These are phyloP conservation scores for Melipona quadrifasciata DNA, from an alignment of 1,140 invertebrate genomes.

Conservation along the genomic window DNA sequence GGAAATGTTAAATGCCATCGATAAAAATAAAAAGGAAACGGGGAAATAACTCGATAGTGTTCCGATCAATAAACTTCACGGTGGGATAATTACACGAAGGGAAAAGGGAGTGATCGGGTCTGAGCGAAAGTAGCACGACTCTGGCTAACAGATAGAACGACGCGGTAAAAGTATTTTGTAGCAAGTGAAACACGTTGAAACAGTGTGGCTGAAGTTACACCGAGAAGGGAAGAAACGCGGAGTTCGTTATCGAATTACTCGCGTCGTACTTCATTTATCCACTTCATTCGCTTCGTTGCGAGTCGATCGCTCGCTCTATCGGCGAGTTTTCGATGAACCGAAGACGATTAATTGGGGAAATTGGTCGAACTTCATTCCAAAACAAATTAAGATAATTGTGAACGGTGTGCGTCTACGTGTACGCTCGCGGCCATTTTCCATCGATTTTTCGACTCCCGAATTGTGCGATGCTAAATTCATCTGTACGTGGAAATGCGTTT, in stretches of 20 bases:
- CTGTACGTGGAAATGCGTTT: too few species aligned
- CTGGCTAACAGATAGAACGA: not conserved
- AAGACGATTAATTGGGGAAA: not conserved
- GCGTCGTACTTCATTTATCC: not conserved
- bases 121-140: not conserved
- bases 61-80: not conserved
- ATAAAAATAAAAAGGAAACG: not conserved
- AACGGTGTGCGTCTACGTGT: too few species aligned
- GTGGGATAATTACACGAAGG: not conserved
- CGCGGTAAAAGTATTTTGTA: not conserved
- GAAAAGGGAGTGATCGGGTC: not conserved
- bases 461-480: not conserved
- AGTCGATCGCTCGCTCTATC: not conserved
- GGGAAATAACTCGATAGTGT: not conserved
- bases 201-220: too few species aligned
- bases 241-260: not conserved
- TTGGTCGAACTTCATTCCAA: not conserved
- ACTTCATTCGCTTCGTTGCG: constrained; percentile 3
- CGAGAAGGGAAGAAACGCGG: not conserved
- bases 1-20: not conserved
- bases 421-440: too few species aligned
- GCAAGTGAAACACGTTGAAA: too few species aligned
- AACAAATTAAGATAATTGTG: constrained; percentile 13
- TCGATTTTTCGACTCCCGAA: not conserved
- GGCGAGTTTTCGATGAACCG: not conserved